Evolutionary conservation across 2,113 vertebrate genomes (phyloP).

Genomic region (Tupaia tana): DNA sequence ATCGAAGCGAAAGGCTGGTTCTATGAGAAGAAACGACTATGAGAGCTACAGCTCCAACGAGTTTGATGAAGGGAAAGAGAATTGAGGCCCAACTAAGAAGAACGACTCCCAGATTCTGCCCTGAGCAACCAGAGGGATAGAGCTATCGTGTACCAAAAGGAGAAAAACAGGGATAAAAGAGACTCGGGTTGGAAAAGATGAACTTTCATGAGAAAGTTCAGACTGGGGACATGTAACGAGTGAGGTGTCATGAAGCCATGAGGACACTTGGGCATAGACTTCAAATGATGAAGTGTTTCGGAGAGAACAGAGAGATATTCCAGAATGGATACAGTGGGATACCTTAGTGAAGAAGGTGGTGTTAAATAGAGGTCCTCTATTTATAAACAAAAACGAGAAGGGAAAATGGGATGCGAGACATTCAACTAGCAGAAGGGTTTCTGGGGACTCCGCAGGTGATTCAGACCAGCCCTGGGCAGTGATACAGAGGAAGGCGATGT

Average conservation of each 20-base stretch:
- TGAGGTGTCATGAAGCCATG: background rate
- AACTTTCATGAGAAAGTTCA: background rate
- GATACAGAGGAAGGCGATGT: fast-evolving
- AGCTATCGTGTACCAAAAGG: background rate
- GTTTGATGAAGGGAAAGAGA: background rate
- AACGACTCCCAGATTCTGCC: background rate
- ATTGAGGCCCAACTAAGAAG: background rate
- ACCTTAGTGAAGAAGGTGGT: background rate
- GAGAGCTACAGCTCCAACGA: background rate
- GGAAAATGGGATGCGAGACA: background rate
- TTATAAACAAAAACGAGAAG: background rate
- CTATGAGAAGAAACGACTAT: background rate
- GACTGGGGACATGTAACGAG: no score
- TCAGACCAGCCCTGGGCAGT: background rate
- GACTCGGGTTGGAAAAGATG: background rate
- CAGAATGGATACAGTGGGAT: background rate
- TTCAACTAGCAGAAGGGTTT: background rate
- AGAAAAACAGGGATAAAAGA: background rate
- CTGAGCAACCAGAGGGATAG: background rate
- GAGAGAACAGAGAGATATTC: background rate
- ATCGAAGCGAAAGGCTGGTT: background rate
- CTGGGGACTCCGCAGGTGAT: background rate
- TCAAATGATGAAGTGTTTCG: background rate
- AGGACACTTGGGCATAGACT: no score
- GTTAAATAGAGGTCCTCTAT: background rate